Evolutionary conservation across 2,888 invertebrate species (phyloP).

Genomic region (Holacanthella duospinosa): DNA sequence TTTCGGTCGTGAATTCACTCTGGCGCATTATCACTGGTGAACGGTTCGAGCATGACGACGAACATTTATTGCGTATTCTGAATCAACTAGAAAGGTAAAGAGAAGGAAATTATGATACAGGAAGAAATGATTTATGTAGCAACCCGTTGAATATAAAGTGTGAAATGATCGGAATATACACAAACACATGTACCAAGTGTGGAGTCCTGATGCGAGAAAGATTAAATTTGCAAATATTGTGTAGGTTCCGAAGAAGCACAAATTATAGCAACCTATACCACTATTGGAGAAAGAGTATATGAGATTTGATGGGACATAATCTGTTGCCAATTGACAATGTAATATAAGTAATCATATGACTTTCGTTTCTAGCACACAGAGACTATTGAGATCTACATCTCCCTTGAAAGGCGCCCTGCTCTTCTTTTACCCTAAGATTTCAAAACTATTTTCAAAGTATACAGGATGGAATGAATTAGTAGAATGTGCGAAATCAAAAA

Average conservation of each 20-base stretch:
- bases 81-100: not conserved
- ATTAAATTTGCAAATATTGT: too few species aligned
- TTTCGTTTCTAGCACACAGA: not conserved
- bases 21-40: slow-evolving; percentile 21
- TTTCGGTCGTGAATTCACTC: slow-evolving; percentile 15
- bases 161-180: too few species aligned
- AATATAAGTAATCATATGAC: not conserved
- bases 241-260: too few species aligned
- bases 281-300: too few species aligned
- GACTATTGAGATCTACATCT: not conserved
- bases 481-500: not conserved
- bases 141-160: too few species aligned
- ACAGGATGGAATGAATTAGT: not conserved
- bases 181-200: too few species aligned
- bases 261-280: too few species aligned
- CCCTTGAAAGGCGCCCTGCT: not conserved
- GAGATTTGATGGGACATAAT: too few species aligned
- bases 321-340: too few species aligned
- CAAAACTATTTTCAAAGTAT: not conserved
- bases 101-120: too few species aligned
- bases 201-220: too few species aligned
- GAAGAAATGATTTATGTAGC: too few species aligned
- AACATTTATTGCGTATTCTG: not conserved
- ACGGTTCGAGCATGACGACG: slow-evolving; percentile 8
- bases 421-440: not conserved